Conservation (phyloP, 2,797 vertebrate genomes). For the Oreonectes daqikongensis region DNA sequence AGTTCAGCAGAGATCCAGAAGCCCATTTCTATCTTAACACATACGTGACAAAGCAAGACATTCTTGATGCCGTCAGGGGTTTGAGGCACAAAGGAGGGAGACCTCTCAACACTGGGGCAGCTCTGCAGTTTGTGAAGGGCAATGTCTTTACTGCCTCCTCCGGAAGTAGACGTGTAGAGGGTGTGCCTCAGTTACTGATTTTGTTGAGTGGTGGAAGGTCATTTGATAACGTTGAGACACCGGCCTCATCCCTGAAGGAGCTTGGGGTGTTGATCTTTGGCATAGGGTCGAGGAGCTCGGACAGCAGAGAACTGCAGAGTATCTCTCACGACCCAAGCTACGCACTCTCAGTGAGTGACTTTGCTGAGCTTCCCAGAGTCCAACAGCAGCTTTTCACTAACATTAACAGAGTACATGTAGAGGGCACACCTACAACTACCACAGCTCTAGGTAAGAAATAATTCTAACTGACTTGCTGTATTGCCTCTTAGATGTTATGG, state of each 20-base stretch:
- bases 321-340: slow-evolving; percentile 24
- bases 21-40: neutral
- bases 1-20: neutral
- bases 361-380: neutral
- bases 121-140: slow-evolving; percentile 74
- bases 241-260: slow-evolving; percentile 44
- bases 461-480: neutral
- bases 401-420: neutral
- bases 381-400: neutral
- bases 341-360: neutral
- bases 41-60: neutral
- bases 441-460: neutral
- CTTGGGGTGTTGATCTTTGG: slow-evolving; percentile 48
- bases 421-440: neutral
- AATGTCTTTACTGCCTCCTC: slow-evolving; percentile 54
- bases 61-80: slow-evolving; percentile 67
- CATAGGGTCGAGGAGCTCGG: slow-evolving; percentile 40
- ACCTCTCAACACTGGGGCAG: slow-evolving; percentile 73
- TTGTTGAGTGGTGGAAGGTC: slow-evolving; percentile 27
- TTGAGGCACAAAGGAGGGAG: slow-evolving; percentile 76
- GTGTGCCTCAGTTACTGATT: neutral
- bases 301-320: slow-evolving; percentile 72
- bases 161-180: slow-evolving; percentile 43
- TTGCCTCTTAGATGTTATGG: neutral
- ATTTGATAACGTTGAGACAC: slow-evolving; percentile 32